Conservation (phyloP, 2,797 vertebrate genomes). For the Sarcophilus harrisii region DNA sequence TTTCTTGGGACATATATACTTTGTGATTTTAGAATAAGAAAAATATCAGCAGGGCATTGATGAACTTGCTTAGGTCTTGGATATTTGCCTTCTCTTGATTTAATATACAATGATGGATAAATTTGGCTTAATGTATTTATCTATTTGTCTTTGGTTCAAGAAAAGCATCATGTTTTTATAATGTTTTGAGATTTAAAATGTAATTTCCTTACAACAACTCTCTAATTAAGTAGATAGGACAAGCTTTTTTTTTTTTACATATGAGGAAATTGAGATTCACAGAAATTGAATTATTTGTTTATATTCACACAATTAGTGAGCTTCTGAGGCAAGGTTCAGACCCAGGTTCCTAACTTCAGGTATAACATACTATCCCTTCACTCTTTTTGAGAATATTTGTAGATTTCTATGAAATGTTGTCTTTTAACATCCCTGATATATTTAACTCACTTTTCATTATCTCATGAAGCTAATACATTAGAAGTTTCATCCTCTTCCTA, state of each 20-base stretch:
- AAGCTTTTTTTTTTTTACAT: not conserved
- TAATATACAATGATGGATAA: constrained; percentile 60
- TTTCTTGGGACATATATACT: constrained; percentile 49
- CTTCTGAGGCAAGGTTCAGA: not conserved
- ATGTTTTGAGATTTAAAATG: not conserved
- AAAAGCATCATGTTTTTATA: not conserved
- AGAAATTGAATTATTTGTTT: not conserved
- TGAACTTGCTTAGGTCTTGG: constrained; percentile 66
- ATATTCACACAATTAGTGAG: not conserved
- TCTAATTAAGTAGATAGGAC: not conserved
- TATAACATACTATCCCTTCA: not conserved
- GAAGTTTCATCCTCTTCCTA: constrained; percentile 65
- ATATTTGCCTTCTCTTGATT: constrained; percentile 60
- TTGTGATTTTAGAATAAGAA: constrained; percentile 66
- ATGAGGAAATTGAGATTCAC: not conserved
- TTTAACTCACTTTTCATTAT: constrained; percentile 59
- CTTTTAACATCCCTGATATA: constrained; percentile 13
- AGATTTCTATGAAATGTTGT: constrained; percentile 25
- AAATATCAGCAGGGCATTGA: constrained; percentile 66
- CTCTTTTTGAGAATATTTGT: not conserved
- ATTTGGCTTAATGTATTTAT: constrained; percentile 38
- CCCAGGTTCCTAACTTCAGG: not conserved
- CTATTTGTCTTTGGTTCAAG: constrained; percentile 11
- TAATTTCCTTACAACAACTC: not conserved
- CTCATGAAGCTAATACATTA: constrained; percentile 42